Conservation (phyloP, 2,113 vertebrate species). For the Bubo bubo region DNA sequence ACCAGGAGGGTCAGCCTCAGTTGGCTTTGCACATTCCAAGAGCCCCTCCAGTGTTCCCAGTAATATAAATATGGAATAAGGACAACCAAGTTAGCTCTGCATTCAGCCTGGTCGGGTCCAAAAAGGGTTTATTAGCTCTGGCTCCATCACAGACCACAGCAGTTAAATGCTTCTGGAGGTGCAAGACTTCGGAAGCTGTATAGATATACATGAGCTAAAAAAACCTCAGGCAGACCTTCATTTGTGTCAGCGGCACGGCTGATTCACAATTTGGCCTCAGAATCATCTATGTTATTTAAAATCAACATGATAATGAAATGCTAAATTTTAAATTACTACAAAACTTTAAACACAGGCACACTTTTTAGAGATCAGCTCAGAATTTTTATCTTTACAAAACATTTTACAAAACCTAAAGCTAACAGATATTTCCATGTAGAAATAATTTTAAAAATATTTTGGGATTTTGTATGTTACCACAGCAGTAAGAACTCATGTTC, state of each 20-base stretch:
- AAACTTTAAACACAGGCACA: background rate
- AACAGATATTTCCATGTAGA: background rate
- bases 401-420: background rate
- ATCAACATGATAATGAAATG: background rate
- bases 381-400: background rate
- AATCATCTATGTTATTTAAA: background rate
- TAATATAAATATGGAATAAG: background rate
- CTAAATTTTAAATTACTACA: background rate
- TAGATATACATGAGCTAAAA: fast-evolving
- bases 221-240: background rate
- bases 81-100: background rate
- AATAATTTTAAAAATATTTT: background rate
- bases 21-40: background rate
- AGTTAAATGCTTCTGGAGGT: background rate
- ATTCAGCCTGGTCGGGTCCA: background rate
- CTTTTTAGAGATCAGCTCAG: background rate
- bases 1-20: background rate
- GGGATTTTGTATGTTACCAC: background rate
- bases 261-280: background rate
- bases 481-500: background rate
- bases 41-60: background rate
- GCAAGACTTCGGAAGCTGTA: background rate
- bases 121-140: background rate
- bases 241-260: fast-evolving
- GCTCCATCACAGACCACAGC: background rate